Base-by-base conservation (phyloP, 2,888 invertebrate species). In the Xylota segnis region DNA sequence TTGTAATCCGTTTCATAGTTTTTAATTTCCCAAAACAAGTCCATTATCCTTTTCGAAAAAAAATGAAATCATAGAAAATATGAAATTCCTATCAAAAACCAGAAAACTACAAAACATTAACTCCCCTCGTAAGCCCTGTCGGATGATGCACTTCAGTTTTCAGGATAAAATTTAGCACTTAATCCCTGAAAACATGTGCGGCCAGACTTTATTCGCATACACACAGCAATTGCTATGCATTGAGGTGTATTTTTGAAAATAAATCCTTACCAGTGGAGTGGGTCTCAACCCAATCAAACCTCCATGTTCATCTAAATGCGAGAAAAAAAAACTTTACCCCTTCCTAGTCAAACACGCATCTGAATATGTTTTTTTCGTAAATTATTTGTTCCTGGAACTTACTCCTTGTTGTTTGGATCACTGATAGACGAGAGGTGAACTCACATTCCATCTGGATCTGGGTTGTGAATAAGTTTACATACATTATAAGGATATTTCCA, bases 391-490 rank as follows among this genome's bases (percentile, higher is more conserved):
- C n/a, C 27, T 27, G 5, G 23, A 32, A 10, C 16, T n/a, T 59
- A 4, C 12, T n/a, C 6, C 9, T 0, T 6, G 32, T 1, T n/a
- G 5, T 29, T 32, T 37, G 54, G 47, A 50, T 18, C 40, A 18
- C 23, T 63, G 65, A 50, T 63, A 65, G 40, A 72, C 58, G 65
- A 56, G 29, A 56, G 29, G 63, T 32, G 18, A 37, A 47, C 18
- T 29, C 40, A 16, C 43, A 18, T 63, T 29, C 70, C 43, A 12
- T 27, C 10, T 47, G 37, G 18, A 71, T 50, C 63, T 50, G 29
- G 58, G 37, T 18, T 63, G 52, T 71, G 45, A 56, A 32, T 6
- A 6, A 18, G 7, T 7, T 32, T 32, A 0, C 3, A 23, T 34
- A 10, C 18, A 10, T 37, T 68, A 37, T 23, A 23, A 23, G 71